Evolutionary conservation across 64 coral and sea anemone species (phyloP), one percentile per base, ranked within the genome.

Genomic region (Montipora sp.): DNA sequence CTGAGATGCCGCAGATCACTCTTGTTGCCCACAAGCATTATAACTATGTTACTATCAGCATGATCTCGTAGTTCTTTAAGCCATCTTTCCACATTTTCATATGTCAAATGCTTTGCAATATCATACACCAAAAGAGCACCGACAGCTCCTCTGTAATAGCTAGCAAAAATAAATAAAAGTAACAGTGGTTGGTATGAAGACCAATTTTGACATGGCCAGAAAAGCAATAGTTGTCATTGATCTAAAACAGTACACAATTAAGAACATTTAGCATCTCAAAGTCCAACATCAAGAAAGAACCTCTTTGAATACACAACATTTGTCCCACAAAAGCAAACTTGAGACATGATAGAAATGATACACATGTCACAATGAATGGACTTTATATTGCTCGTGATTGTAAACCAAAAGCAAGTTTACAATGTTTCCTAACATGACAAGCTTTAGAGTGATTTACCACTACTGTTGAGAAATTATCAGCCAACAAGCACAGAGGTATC

Each of bases 81-180:
- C 96, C 96, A 98, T 83, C 96, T 93, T 76, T 98, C 94, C 15
- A 98, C 96, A 93, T 98, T 98, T 89, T 98, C 96, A 89, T 98
- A 98, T 1, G 96, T 98, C 90, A 98, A 91, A 78, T 98, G 94
- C 75, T 98, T 98, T 43, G 96, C 96, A 93, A 98, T 98, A 92
- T 98, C 94, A 87, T 98, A 98, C 14, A 98, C 96, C 87, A 98
- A 59, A 48, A 98, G 87, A 65, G 96, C 96, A 51, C 96, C 96
- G 7, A 98, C 96, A 45, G 96, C 96, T 36, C 96, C 96, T 73
- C 96, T 89, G 58, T 98, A 98, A 83, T 95, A 98, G 63, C 96
- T 98, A 23, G 5, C 0, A 63, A 63, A 14, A 15, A 63, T 14
- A 7, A 63, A 19, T 16, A 18, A 63, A 3, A 63, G 3, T 3